phyloP scores from a whole-genome alignment of 2,888 invertebrate genomes.

The Cryptocephalus moraei region DNA sequence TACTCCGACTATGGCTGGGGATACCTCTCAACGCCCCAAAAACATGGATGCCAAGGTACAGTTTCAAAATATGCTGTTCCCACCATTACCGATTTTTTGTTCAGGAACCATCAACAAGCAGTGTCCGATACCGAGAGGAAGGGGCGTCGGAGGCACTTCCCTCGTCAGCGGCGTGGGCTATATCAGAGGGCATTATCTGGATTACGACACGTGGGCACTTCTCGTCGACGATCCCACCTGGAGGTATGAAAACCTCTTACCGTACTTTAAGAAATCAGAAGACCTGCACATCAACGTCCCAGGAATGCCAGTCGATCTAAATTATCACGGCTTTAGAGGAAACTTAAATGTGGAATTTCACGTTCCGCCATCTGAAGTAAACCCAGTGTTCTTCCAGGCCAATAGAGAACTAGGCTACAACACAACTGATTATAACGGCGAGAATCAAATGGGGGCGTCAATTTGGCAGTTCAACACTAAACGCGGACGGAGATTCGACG shows the following conservation, averaged over 20 bases:
- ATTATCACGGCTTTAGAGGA: slow-evolving; percentile 9
- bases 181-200: slow-evolving; percentile 36
- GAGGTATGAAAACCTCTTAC: slow-evolving; percentile 48
- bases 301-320: slow-evolving; percentile 3
- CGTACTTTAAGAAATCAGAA: slow-evolving; percentile 29
- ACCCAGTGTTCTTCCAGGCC: slow-evolving; percentile 36
- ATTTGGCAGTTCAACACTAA: slow-evolving; percentile 53
- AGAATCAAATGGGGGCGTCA: slow-evolving; percentile 52
- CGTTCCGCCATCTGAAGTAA: not conserved
- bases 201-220: slow-evolving; percentile 40
- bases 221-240: slow-evolving; percentile 27
- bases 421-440: slow-evolving; percentile 57
- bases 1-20: slow-evolving; percentile 51
- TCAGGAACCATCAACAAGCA: slow-evolving; percentile 20
- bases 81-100: not conserved
- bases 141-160: slow-evolving; percentile 42
- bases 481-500: slow-evolving; percentile 62
- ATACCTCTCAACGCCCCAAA: slow-evolving; percentile 56
- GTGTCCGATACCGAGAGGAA: slow-evolving; percentile 37
- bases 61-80: not conserved
- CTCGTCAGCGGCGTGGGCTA: slow-evolving; percentile 42
- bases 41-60: slow-evolving; percentile 47
- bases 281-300: slow-evolving; percentile 6
- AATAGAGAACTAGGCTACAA: slow-evolving; percentile 55
- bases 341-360: slow-evolving; percentile 13